Percentiles rank a stretch among this genome's conserved stretches.
Evolutionary conservation across 2,888 invertebrate species (phyloP).

Genomic region (Xylocampa areola): DNA sequence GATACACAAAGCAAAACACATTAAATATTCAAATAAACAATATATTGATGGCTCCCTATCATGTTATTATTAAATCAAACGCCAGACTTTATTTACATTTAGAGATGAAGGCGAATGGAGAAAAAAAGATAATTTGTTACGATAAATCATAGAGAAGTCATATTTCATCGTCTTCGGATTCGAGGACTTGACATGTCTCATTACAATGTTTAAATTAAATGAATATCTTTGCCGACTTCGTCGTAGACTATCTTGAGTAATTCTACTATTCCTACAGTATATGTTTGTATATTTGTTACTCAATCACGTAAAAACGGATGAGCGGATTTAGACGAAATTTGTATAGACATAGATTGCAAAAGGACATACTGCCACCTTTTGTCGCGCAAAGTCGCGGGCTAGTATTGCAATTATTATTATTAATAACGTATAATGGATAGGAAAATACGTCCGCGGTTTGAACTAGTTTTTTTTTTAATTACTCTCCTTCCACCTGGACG

Average conservation of each 20-base stretch:
- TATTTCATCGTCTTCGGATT: constrained; percentile 72
- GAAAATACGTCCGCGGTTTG: too few relatives aligned
- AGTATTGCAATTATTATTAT: too few relatives aligned
- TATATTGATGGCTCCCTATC: constrained; percentile 63
- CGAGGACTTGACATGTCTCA: constrained; percentile 68
- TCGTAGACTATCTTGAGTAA: constrained; percentile 23
- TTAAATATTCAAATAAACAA: constrained; percentile 69
- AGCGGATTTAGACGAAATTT: too few relatives aligned
- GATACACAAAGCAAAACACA: constrained; percentile 28
- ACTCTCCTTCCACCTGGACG: too few relatives aligned
- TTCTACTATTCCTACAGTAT: too few relatives aligned
- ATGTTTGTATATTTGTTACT: too few relatives aligned
- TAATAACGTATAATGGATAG: too few relatives aligned
- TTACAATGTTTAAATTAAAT: constrained; percentile 79
- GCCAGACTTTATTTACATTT: constrained; percentile 84
- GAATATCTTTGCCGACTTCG: constrained; percentile 67
- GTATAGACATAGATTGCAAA: too few relatives aligned
- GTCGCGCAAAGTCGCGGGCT: too few relatives aligned
- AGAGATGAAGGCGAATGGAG: constrained; percentile 69
- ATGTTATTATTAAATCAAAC: constrained; percentile 81
- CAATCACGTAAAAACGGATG: too few relatives aligned
- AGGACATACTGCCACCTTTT: too few relatives aligned
- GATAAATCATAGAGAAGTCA: constrained; percentile 80
- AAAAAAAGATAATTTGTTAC: constrained; percentile 82
- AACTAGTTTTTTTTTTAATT: too few relatives aligned